Base-by-base conservation (phyloP, 2,113 vertebrate species). In the Porphyrio hochstetteri region DNA sequence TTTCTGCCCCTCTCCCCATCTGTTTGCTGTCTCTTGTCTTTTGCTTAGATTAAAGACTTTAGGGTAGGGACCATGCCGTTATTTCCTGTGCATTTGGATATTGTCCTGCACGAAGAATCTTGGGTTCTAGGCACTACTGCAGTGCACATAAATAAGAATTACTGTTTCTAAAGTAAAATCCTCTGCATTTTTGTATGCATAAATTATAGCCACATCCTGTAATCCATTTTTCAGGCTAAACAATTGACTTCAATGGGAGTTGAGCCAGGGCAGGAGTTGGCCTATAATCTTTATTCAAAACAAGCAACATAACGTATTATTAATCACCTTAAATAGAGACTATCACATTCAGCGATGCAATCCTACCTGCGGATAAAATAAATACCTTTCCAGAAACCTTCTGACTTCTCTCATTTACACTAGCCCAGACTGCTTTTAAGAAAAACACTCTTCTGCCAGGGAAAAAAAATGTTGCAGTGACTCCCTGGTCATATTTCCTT, bases 1-100 rank as follows among this genome's bases (percentile, higher is more conserved):
- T 92, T 97, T 83, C 90, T 95, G 82, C 95, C 96, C 95, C 93
- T 93, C 88, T 96, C 72, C 84, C 90, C 95, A 96, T 96, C 90
- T 97, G 94, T 93, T 96, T 95, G 87, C 94, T 96, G 92, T 96
- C 90, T 2, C 85, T 92, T 88, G 52, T 72, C 92, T 92, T 90
- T 88, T 83, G 38, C 77, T 85, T 57, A 36, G 90, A 96, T 94
- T 86, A 92, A 96, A 96, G 82, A 44, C 31, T 80, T 93, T 72
- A n/a, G 64, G 71, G 80, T 57, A 55, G 40, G 59, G 65, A 76
- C 74, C 64, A 31, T 33, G 36, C 35, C 71, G 81, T 50, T 31
- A 13, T 91, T 87, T 72, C 52, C 70, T 59, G 13, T 84, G 83
- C 46, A 2, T 82, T 93, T 86, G 77, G 86, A 46, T 64, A 19